Evolutionary conservation across 2,888 invertebrate species (phyloP).

Genomic region (Orchesellides sinensis): DNA sequence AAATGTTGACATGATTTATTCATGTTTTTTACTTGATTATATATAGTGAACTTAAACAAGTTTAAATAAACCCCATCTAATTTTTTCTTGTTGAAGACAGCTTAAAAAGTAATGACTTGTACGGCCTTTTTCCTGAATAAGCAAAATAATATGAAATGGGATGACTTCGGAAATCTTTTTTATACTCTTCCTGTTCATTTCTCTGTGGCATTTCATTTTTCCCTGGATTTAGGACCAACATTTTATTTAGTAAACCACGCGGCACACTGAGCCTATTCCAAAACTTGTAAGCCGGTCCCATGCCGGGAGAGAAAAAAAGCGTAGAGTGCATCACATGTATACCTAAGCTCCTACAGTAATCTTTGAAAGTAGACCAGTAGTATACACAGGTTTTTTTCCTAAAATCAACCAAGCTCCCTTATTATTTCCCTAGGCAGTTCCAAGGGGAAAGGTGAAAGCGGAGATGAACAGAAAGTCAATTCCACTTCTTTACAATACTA

Average conservation of each 20-base stretch:
- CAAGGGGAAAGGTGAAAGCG: conserved; percentile 45
- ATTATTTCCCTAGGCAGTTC: conserved; percentile 57
- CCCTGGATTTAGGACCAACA: neutral
- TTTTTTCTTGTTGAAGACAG: too few species aligned
- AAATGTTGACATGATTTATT: too few species aligned
- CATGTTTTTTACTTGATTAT: too few species aligned
- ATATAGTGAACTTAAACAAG: too few species aligned
- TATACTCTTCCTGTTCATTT: neutral
- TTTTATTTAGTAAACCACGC: neutral
- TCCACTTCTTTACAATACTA: conserved; percentile 10
- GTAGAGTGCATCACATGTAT: neutral
- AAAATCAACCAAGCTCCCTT: conserved; percentile 15
- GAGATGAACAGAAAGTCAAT: conserved; percentile 57
- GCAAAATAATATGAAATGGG: too few species aligned
- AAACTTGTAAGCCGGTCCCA: neutral
- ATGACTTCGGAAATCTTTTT: too few species aligned
- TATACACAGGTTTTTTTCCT: neutral
- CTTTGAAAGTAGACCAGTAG: conserved; percentile 4
- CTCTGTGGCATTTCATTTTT: neutral
- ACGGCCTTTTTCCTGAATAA: too few species aligned
- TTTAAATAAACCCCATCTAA: too few species aligned
- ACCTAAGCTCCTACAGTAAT: conserved; percentile 12
- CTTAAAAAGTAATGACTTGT: too few species aligned
- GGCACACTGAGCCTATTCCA: neutral
- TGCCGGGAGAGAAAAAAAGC: neutral